Evolutionary conservation across 2,888 invertebrate genomes (phyloP).

Genomic region (Orchesellides sinensis): DNA sequence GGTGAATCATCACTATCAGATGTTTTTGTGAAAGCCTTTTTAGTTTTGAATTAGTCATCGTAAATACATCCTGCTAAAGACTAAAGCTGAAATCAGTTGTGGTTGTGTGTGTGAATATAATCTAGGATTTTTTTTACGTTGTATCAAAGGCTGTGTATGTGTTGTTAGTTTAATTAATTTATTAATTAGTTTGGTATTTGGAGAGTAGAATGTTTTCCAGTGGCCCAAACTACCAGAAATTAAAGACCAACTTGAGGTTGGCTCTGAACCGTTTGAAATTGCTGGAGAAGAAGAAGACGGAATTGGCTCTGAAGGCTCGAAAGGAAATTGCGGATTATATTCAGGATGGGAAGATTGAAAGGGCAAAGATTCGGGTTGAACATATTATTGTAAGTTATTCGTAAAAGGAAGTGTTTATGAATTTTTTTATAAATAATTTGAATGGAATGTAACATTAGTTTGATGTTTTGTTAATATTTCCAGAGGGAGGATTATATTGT

Average conservation of each 20-base stretch:
- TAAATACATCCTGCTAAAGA: no score
- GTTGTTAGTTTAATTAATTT: no score
- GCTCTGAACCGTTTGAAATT: constrained; percentile 95
- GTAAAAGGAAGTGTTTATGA: no score
- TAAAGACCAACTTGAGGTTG: constrained; percentile 96
- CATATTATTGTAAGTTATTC: constrained; percentile 85
- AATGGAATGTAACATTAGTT: background rate
- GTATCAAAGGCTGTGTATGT: background rate
- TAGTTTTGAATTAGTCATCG: background rate
- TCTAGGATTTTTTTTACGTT: no score
- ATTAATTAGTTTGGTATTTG: no score
- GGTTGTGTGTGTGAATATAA: no score
- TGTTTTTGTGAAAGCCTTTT: background rate
- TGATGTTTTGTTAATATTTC: background rate
- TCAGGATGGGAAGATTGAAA: constrained; percentile 88
- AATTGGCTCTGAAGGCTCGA: constrained; percentile 95
- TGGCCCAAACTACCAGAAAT: constrained; percentile 93
- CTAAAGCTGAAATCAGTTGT: background rate
- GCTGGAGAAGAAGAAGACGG: constrained; percentile 98
- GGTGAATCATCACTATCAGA: background rate
- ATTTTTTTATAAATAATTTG: no score
- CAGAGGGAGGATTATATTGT: constrained; percentile 97
- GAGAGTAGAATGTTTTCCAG: constrained; percentile 92
- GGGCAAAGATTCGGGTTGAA: constrained; percentile 98
- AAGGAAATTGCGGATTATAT: constrained; percentile 99